Percentiles rank a stretch among this genome's conserved stretches.
These are phyloP conservation scores for Ceriagrion tenellum DNA, from an alignment of 2,888 invertebrate species.

Conservation along the genomic window DNA sequence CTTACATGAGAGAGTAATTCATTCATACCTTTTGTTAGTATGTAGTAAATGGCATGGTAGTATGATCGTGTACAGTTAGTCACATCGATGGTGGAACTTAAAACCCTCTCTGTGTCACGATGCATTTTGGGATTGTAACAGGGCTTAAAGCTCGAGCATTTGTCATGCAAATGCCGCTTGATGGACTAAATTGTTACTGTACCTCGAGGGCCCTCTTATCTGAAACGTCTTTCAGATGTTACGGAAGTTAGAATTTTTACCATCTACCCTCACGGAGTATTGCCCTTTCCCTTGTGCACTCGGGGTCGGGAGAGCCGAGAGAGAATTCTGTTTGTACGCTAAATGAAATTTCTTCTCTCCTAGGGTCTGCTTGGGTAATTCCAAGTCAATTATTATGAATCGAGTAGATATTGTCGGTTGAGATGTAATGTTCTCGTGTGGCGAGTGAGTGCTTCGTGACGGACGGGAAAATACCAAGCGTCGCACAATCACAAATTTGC, in stretches of 20 bases:
- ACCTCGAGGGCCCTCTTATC: not conserved
- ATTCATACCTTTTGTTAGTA: too few species aligned
- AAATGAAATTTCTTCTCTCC: not conserved
- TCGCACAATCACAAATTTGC: constrained; percentile 7
- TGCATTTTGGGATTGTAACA: too few species aligned
- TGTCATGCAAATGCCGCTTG: not conserved
- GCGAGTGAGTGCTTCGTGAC: not conserved
- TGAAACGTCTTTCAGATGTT: not conserved
- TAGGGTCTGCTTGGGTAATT: not conserved
- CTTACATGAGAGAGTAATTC: too few species aligned
- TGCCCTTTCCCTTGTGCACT: not conserved
- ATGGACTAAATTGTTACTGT: not conserved
- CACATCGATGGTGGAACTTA: not conserved
- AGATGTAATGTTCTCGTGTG: not conserved
- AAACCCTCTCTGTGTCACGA: not conserved
- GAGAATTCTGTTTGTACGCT: not conserved
- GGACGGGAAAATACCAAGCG: not conserved
- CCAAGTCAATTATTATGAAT: constrained; percentile 8
- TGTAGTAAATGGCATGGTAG: too few species aligned
- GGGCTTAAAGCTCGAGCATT: not conserved
- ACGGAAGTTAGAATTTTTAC: not conserved
- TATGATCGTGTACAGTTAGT: too few species aligned
- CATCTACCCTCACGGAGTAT: not conserved
- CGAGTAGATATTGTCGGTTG: not conserved
- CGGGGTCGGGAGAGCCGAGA: not conserved